Evolutionary conservation across 2,888 invertebrate genomes (phyloP).

Genomic region (Lucinisca nassula): DNA sequence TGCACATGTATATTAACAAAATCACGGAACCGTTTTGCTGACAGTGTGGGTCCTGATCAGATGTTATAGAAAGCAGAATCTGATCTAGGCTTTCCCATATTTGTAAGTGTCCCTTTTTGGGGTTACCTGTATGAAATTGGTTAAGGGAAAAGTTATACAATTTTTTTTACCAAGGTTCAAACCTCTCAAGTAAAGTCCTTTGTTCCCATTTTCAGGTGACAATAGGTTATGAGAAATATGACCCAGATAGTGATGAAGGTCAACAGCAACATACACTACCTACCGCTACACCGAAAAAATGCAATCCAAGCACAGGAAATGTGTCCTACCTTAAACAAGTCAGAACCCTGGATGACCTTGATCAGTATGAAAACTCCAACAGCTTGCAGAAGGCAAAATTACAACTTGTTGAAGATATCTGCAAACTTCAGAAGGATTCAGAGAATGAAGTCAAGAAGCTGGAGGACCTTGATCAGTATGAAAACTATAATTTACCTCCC

Average conservation of each 20-base stretch:
- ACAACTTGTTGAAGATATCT: neutral
- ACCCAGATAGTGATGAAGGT: slow-evolving; percentile 37
- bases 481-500: slow-evolving; percentile 15
- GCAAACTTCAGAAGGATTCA: neutral
- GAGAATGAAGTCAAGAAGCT: neutral
- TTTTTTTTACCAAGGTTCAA: too few species aligned
- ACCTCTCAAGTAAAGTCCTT: too few species aligned
- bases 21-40: too few species aligned
- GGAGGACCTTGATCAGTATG: slow-evolving; percentile 45
- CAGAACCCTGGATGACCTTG: slow-evolving; percentile 32
- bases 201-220: neutral
- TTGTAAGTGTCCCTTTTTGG: too few species aligned
- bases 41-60: too few species aligned
- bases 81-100: too few species aligned
- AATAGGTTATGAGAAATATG: slow-evolving; percentile 25
- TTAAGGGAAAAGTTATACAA: too few species aligned
- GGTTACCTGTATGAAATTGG: too few species aligned
- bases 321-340: neutral
- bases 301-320: neutral
- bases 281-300: neutral
- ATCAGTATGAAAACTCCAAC: slow-evolving; percentile 49
- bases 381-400: neutral
- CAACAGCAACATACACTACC: slow-evolving; percentile 6
- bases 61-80: too few species aligned
- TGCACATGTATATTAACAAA: too few species aligned